A percentile compares a stretch with the other conserved stretches of the same genome.
Evolutionary conservation across 2,888 invertebrate genomes (phyloP).

Genomic region (Tethea ocularis): DNA sequence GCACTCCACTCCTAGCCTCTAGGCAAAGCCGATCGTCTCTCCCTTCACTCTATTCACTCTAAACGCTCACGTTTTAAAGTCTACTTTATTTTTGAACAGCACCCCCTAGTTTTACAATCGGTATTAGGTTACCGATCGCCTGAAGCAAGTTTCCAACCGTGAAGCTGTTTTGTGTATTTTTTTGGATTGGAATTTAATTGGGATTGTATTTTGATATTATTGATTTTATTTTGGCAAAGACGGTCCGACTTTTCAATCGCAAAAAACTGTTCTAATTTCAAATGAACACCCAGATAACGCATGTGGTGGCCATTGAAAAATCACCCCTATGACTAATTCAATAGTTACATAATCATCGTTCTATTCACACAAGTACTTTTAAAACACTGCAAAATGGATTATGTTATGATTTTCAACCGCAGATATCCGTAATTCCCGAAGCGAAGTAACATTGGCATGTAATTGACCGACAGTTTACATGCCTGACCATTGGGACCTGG

Average conservation of each 20-base stretch:
- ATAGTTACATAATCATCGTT: too few relatives aligned
- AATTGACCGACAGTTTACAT: constrained; percentile 21
- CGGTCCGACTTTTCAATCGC: too few relatives aligned
- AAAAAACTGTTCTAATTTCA: too few relatives aligned
- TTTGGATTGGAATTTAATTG: constrained; percentile 55
- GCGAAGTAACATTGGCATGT: constrained; percentile 25
- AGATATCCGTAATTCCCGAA: constrained; percentile 19
- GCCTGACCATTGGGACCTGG: constrained; percentile 19
- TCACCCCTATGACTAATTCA: too few relatives aligned
- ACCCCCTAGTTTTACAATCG: constrained; percentile 38
- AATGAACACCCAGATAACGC: too few relatives aligned
- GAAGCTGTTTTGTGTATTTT: constrained; percentile 50
- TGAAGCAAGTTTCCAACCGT: constrained; percentile 47
- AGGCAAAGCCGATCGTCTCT: constrained; percentile 47
- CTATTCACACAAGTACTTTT: neutral
- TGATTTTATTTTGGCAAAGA: constrained; percentile 36
- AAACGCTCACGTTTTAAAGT: constrained; percentile 52
- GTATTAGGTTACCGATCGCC: constrained; percentile 59
- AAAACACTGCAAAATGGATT: neutral
- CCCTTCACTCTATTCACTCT: constrained; percentile 40
- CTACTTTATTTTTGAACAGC: constrained; percentile 48
- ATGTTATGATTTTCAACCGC: constrained; percentile 8
- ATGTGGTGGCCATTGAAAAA: too few relatives aligned
- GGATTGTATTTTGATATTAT: constrained; percentile 38
- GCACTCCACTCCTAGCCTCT: constrained; percentile 38